A percentile compares a stretch with the other conserved stretches of the same genome.
These are phyloP conservation scores for Lithobius niger DNA, from an alignment of 1,140 invertebrate species.

Conservation along the genomic window DNA sequence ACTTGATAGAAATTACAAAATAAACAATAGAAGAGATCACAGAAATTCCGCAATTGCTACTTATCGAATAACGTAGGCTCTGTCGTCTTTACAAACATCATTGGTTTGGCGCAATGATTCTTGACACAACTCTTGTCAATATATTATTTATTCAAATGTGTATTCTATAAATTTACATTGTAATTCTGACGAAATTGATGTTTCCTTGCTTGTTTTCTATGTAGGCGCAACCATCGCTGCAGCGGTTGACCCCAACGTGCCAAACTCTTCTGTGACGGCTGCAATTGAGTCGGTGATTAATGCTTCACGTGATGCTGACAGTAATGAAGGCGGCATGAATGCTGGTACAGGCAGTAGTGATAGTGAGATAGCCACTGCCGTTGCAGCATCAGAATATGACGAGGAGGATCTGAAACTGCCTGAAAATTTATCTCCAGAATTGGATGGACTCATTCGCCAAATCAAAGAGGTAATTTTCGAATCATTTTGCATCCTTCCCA, in stretches of 20 bases:
- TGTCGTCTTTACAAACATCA: too few species aligned
- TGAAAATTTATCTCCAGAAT: conserved; percentile 40
- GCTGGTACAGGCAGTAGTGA: conserved; percentile 22
- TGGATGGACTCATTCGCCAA: conserved; percentile 40
- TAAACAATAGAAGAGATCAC: too few species aligned
- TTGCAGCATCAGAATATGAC: conserved; percentile 27
- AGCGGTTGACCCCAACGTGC: conserved; percentile 19
- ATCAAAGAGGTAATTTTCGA: conserved; percentile 41
- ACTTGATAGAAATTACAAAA: too few species aligned
- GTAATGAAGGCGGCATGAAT: conserved; percentile 6
- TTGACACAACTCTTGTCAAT: too few species aligned
- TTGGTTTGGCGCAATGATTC: too few species aligned
- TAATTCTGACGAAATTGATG: too few species aligned
- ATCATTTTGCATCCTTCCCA: too few species aligned
- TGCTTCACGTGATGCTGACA: conserved; percentile 26
- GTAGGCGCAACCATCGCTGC: conserved; percentile 15
- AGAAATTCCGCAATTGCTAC: too few species aligned
- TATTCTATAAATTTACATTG: too few species aligned
- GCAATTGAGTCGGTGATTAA: conserved; percentile 44
- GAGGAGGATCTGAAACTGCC: conserved; percentile 38
- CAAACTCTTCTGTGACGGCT: conserved; percentile 24
- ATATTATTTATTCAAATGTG: too few species aligned
- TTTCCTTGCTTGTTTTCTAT: too few species aligned
- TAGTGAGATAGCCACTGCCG: conserved; percentile 20
- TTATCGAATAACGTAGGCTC: too few species aligned